A percentile compares a stretch with the other conserved stretches of the same genome.
Evolutionary conservation across 1,140 invertebrate species (phyloP).

Genomic region (Sycobia sp.): DNA sequence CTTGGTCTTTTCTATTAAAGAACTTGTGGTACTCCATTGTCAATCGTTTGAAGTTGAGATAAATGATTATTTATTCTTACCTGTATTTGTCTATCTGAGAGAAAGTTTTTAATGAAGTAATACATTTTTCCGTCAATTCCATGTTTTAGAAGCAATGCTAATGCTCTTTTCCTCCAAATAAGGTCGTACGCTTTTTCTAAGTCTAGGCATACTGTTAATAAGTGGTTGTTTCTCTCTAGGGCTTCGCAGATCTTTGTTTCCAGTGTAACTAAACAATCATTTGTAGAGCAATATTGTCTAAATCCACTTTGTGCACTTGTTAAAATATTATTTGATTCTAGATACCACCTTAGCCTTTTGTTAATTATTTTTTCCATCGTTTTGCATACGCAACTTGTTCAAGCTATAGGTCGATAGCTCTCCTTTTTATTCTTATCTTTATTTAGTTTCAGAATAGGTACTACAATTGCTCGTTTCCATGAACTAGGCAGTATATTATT

Average conservation of each 20-base stretch:
- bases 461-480: slow-evolving; percentile 46
- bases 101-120: slow-evolving; percentile 29
- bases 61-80: neutral
- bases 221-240: slow-evolving; percentile 29
- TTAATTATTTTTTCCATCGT: too few species aligned
- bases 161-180: slow-evolving; percentile 34
- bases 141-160: slow-evolving; percentile 14
- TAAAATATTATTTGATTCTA: slow-evolving; percentile 36
- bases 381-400: slow-evolving; percentile 32
- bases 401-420: slow-evolving; percentile 40
- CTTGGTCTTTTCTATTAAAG: neutral
- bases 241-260: too few species aligned
- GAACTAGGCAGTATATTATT: slow-evolving; percentile 38
- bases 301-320: slow-evolving; percentile 32
- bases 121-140: slow-evolving; percentile 29
- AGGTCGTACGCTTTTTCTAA: too few species aligned
- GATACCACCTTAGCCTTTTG: too few species aligned
- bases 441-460: slow-evolving; percentile 46
- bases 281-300: slow-evolving; percentile 28
- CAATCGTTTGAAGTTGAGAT: neutral
- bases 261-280: slow-evolving; percentile 34
- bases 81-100: slow-evolving; percentile 20
- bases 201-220: slow-evolving; percentile 33
- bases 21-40: slow-evolving; percentile 5
- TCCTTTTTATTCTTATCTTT: slow-evolving; percentile 35